Conservation (phyloP, 2,888 invertebrate species). For the Aphodius sticticus region DNA sequence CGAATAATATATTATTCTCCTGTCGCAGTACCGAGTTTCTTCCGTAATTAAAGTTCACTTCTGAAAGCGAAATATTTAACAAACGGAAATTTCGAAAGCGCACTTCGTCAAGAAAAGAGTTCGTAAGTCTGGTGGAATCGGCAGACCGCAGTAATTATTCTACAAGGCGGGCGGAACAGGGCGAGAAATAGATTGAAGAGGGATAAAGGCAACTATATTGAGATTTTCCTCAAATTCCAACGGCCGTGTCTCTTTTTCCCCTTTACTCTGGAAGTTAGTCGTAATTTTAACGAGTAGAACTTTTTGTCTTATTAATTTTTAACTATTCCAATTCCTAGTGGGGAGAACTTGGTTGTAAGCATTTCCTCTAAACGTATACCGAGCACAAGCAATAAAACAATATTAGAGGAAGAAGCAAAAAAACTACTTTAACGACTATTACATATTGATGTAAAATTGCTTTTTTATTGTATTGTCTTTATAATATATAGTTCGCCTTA, state of each 20-base stretch:
- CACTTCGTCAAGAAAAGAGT: background rate
- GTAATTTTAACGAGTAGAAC: background rate
- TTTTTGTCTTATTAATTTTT: background rate
- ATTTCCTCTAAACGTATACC: too few relatives aligned
- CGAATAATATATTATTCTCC: background rate
- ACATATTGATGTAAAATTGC: too few relatives aligned
- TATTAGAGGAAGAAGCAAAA: too few relatives aligned
- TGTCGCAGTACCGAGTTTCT: background rate
- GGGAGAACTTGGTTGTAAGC: too few relatives aligned
- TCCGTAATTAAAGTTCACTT: background rate
- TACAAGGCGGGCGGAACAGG: background rate
- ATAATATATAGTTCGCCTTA: too few relatives aligned
- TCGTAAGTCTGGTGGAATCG: background rate
- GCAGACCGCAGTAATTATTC: background rate
- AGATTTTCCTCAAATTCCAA: background rate
- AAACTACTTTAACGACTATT: too few relatives aligned
- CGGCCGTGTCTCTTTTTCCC: background rate
- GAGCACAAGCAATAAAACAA: too few relatives aligned
- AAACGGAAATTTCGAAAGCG: constrained; percentile 4
- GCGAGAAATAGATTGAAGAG: background rate
- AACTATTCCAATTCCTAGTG: too few relatives aligned
- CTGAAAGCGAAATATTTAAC: constrained; percentile 4
- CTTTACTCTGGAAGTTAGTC: background rate
- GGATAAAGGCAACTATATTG: background rate
- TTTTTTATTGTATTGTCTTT: too few relatives aligned